Evolutionary conservation across 2,113 vertebrate species (phyloP).

Genomic region (Actenoides hombroni): DNA sequence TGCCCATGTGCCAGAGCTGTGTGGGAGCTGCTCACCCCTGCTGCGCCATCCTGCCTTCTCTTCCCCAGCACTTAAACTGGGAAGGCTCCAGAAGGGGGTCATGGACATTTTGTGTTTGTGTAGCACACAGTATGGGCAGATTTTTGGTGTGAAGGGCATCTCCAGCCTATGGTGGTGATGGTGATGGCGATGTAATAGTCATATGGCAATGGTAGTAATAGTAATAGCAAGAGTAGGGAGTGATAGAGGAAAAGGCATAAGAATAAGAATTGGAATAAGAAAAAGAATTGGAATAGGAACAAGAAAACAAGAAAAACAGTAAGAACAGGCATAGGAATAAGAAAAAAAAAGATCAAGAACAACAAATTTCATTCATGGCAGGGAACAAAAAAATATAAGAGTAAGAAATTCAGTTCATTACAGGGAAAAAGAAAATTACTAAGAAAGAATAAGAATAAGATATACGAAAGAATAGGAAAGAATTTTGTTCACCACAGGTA

Average conservation of each 20-base stretch:
- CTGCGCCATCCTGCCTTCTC: neutral
- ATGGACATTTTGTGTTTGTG: too few relatives aligned
- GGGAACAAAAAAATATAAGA: too few relatives aligned
- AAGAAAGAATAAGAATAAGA: neutral
- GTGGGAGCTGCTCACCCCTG: rapidly evolving
- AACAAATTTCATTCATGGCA: too few relatives aligned
- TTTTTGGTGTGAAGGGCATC: neutral
- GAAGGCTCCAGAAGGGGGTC: neutral
- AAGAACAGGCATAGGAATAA: neutral
- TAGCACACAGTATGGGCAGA: rapidly evolving
- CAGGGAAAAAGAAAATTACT: neutral
- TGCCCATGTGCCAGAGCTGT: rapidly evolving
- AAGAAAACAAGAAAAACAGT: neutral
- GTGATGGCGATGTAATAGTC: neutral
- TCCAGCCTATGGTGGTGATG: neutral
- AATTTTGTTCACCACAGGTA: neutral
- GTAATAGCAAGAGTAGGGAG: neutral
- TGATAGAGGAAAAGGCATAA: neutral
- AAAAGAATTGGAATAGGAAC: neutral
- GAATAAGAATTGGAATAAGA: neutral
- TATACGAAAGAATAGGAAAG: too few relatives aligned
- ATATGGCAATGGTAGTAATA: too few relatives aligned
- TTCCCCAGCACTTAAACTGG: neutral
- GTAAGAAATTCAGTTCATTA: neutral
- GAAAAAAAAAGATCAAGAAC: neutral